Conservation (phyloP, 2,888 invertebrate species). For the Mythimna lalbum region DNA sequence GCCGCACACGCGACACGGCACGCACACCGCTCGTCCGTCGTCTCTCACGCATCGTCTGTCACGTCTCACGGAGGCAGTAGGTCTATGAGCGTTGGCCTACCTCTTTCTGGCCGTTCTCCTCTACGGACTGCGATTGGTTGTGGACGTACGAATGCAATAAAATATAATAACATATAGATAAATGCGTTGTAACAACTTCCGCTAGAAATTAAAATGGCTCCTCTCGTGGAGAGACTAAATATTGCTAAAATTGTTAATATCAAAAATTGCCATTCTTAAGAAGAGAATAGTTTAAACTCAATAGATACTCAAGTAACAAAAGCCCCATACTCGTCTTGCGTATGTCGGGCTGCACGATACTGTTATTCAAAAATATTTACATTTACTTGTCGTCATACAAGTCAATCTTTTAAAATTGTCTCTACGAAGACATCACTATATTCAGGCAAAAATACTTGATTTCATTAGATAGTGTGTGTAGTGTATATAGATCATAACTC, state of each 20-base stretch:
- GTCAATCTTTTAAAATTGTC: constrained; percentile 86
- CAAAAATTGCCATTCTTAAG: constrained; percentile 85
- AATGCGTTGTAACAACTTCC: constrained; percentile 89
- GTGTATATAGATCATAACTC: constrained; percentile 88
- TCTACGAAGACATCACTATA: constrained; percentile 89
- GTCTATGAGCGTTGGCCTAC: constrained; percentile 87
- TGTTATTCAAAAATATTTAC: constrained; percentile 87
- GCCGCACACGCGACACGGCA: constrained; percentile 27
- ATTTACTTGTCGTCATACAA: constrained; percentile 86
- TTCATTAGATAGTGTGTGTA: constrained; percentile 87
- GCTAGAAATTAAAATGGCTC: constrained; percentile 83
- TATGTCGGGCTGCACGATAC: constrained; percentile 84
- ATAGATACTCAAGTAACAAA: constrained; percentile 85
- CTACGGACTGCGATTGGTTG: constrained; percentile 91
- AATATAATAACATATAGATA: constrained; percentile 90
- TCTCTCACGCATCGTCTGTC: constrained; percentile 75
- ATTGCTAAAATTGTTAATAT: constrained; percentile 74
- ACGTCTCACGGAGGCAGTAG: constrained; percentile 74
- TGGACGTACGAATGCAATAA: constrained; percentile 91
- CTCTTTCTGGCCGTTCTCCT: constrained; percentile 90
- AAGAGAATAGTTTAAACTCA: constrained; percentile 81
- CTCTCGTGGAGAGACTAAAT: constrained; percentile 82
- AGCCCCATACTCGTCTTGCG: constrained; percentile 85
- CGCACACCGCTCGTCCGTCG: constrained; percentile 63
- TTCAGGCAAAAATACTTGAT: constrained; percentile 87